These are phyloP conservation scores for Dolichoris vasculosae DNA, from an alignment of 1,140 invertebrate species.

Conservation along the genomic window DNA sequence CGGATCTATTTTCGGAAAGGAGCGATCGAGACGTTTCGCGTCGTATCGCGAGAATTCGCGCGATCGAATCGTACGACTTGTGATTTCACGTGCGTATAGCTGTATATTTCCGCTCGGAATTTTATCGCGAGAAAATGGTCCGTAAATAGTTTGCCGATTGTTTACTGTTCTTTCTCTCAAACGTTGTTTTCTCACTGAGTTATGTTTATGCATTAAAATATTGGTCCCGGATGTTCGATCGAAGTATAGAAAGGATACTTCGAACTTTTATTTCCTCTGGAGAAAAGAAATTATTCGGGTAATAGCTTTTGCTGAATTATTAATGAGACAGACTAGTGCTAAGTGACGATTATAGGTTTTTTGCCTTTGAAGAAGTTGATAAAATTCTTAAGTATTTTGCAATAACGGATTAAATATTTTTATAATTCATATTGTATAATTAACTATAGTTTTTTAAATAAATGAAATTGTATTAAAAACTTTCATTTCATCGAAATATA, in stretches of 20 bases:
- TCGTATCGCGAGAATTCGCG: constrained; percentile 27
- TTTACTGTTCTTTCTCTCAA: not conserved
- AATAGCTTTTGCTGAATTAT: constrained; percentile 13
- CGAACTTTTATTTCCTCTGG: not conserved
- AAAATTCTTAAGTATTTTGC: not conserved
- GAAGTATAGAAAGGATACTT: not conserved
- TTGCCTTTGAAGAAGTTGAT: not conserved
- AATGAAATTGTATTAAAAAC: not conserved
- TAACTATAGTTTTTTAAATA: not conserved
- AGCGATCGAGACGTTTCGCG: constrained; percentile 40
- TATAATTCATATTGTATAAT: not conserved
- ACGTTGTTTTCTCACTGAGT: not conserved
- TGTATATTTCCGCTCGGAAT: not conserved
- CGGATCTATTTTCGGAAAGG: constrained; percentile 27
- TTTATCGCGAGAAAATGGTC: constrained; percentile 1
- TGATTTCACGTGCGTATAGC: not conserved
- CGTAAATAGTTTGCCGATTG: constrained; percentile 14
- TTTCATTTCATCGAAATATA: not conserved
- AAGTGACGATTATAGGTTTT: not conserved
- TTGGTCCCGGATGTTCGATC: not conserved
- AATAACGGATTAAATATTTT: not conserved
- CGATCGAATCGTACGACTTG: not conserved
- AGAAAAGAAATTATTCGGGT: not conserved
- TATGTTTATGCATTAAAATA: not conserved
- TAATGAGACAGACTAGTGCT: constrained; percentile 9